Conservation (phyloP, 2,888 invertebrate species). For the Drosophila mulleri region DNA sequence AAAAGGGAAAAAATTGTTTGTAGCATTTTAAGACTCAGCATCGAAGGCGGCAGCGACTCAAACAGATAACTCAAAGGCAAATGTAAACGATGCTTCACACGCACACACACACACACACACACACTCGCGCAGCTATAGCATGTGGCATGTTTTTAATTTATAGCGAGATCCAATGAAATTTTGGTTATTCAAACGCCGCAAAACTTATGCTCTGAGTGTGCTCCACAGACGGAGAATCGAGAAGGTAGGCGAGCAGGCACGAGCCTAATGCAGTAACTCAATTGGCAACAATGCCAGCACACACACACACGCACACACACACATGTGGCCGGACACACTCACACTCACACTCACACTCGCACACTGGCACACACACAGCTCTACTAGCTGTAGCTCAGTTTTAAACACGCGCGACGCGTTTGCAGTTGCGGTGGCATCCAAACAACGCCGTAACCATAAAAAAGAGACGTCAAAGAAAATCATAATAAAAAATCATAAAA, state of each 20-base stretch:
- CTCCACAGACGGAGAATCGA: constrained; percentile 2
- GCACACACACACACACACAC: constrained; percentile 9
- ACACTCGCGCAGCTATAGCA: neutral
- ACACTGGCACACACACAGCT: neutral
- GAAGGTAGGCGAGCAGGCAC: constrained; percentile 6
- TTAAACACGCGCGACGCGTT: constrained; percentile 43
- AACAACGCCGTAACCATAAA: constrained; percentile 19
- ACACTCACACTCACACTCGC: constrained; percentile 4
- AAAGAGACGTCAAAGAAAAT: constrained; percentile 1
- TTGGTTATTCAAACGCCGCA: constrained; percentile 41
- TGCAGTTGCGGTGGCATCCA: constrained; percentile 35
- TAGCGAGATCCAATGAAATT: constrained; percentile 56
- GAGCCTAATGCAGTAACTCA: constrained; percentile 23
- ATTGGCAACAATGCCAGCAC: constrained; percentile 49
- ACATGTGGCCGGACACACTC: constrained; percentile 33
- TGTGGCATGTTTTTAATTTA: constrained; percentile 52
- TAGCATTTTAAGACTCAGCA: constrained; percentile 38
- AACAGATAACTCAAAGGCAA: constrained; percentile 28
- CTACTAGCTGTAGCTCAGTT: constrained; percentile 23
- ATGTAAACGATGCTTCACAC: constrained; percentile 39
- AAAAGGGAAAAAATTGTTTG: constrained; percentile 25
- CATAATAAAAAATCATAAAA: neutral
- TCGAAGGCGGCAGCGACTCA: constrained; percentile 49
- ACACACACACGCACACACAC: constrained; percentile 5
- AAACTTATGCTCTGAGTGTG: constrained; percentile 30